A percentile compares a stretch with the other conserved stretches of the same genome.
These are phyloP conservation scores for Pollimyrus isidori DNA, from an alignment of 2,113 vertebrate species.

Conservation along the genomic window DNA sequence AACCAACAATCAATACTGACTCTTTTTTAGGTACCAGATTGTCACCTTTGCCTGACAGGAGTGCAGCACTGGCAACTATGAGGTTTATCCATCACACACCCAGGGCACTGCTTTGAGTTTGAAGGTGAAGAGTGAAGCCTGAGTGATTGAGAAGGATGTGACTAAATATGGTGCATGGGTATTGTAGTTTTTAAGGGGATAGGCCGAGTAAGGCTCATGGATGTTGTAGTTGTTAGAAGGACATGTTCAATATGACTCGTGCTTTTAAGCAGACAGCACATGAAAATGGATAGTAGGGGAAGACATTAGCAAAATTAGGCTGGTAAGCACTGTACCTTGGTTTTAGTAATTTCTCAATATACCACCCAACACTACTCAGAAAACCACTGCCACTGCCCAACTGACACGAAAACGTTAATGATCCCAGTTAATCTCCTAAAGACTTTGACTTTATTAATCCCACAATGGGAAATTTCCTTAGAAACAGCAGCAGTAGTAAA, in stretches of 20 bases:
- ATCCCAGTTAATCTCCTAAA: slow-evolving; percentile 21
- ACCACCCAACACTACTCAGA: too few species aligned
- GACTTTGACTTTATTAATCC: neutral
- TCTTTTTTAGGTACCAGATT: neutral
- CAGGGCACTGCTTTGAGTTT: neutral
- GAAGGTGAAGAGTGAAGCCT: neutral
- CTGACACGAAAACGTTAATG: neutral
- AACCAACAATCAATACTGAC: neutral
- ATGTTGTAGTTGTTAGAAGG: neutral
- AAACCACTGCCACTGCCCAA: neutral
- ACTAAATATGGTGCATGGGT: neutral
- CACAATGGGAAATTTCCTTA: too few species aligned
- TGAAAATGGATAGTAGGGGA: neutral
- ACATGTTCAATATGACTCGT: neutral
- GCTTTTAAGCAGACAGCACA: neutral
- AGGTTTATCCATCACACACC: neutral
- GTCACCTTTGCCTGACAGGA: neutral
- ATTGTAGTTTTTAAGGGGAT: neutral
- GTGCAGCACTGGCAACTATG: neutral
- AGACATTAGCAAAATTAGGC: neutral
- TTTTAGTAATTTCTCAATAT: too few species aligned
- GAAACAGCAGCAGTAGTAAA: too few species aligned
- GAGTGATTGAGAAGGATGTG: neutral
- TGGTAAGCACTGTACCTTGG: neutral
- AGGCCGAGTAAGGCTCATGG: neutral